A percentile compares a stretch with the other conserved stretches of the same genome.
These are phyloP conservation scores for Oscheius sp. DNA, from an alignment of 2,888 invertebrate species.

Conservation along the genomic window DNA sequence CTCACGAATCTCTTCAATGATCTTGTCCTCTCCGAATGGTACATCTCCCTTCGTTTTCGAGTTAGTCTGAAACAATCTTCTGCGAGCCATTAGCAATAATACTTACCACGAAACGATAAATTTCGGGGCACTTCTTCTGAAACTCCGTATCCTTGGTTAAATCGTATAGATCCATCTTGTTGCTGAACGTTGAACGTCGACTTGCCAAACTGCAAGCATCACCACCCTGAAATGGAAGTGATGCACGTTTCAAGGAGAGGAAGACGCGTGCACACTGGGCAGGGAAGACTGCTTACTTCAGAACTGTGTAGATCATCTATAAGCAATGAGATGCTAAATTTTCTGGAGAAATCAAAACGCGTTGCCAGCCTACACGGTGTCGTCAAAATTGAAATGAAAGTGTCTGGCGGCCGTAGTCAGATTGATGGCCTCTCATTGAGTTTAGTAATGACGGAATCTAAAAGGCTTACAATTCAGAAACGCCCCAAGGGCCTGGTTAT, in stretches of 20 bases:
- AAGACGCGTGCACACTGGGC: neutral
- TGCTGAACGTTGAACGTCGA: slow-evolving; percentile 34
- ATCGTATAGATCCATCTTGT: slow-evolving; percentile 39
- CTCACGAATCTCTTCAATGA: slow-evolving; percentile 15
- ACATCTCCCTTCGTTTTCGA: neutral
- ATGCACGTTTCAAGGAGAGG: neutral
- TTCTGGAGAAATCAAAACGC: too few species aligned
- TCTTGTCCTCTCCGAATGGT: too few species aligned
- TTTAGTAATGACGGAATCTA: too few species aligned
- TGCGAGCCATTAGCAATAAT: neutral
- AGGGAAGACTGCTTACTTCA: too few species aligned
- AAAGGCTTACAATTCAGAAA: too few species aligned
- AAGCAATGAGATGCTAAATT: too few species aligned
- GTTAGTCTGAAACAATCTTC: neutral
- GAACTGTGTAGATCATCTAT: too few species aligned
- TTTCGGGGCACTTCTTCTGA: slow-evolving; percentile 42
- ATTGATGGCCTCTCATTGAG: too few species aligned
- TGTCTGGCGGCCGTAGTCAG: too few species aligned
- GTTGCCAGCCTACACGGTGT: too few species aligned
- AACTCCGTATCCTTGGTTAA: slow-evolving; percentile 43
- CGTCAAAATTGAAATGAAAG: too few species aligned
- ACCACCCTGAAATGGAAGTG: slow-evolving; percentile 26
- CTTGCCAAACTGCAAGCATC: slow-evolving; percentile 30
- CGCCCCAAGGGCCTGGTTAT: too few species aligned
- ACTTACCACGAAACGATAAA: slow-evolving; percentile 37